These are phyloP conservation scores for Tetranychus cinnabarinus DNA, from an alignment of 1,140 invertebrate genomes.

Conservation along the genomic window DNA sequence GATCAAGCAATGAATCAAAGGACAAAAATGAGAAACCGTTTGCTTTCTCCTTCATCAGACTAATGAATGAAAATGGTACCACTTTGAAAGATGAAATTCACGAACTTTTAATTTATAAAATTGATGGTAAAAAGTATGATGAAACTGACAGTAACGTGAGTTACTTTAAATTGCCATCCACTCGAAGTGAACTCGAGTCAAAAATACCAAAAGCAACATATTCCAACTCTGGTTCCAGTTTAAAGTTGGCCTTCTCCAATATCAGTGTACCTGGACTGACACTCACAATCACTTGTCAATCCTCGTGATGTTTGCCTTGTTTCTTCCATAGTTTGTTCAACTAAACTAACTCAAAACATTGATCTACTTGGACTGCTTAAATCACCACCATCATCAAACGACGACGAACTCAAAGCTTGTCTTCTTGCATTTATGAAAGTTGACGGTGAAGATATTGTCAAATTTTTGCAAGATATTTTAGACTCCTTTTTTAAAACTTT, in stretches of 20 bases:
- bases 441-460: conserved; percentile 70
- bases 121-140: conserved; percentile 55
- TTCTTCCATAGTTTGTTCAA: conserved; percentile 66
- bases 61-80: conserved; percentile 72
- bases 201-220: neutral
- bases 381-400: conserved; percentile 16
- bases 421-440: conserved; percentile 46
- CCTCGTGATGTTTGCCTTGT: conserved; percentile 57
- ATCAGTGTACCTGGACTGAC: neutral
- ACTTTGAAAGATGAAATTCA: conserved; percentile 59
- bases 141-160: conserved; percentile 29
- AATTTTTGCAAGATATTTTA: conserved; percentile 70
- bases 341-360: conserved; percentile 83
- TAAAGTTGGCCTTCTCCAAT: neutral
- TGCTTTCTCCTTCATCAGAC: conserved; percentile 56
- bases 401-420: conserved; percentile 35
- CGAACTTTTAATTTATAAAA: conserved; percentile 70
- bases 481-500: conserved; percentile 80
- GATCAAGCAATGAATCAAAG: conserved; percentile 38
- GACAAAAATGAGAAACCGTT: conserved; percentile 74
- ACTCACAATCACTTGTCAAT: too few relatives aligned
- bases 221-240: conserved; percentile 10
- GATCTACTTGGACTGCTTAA: conserved; percentile 72
- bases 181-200: conserved; percentile 32
- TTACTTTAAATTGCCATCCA: conserved; percentile 52